Percentiles rank a stretch among this genome's conserved stretches.
phyloP scores from a whole-genome alignment of 2,888 invertebrate species.

The Itoplectis maculator region DNA sequence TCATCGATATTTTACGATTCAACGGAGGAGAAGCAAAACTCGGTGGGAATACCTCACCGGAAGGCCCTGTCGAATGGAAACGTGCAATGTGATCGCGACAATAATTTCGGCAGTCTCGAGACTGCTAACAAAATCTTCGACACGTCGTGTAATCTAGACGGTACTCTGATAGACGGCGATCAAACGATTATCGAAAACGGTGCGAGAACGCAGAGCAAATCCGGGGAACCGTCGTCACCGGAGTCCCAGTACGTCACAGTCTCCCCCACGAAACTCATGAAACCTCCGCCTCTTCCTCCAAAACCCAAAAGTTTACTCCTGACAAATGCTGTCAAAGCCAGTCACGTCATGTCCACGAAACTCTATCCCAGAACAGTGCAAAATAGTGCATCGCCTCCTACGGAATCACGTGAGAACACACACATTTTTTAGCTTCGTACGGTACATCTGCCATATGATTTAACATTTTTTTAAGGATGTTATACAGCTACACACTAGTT shows the following conservation, averaged over 20 bases:
- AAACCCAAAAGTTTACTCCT: constrained; percentile 89
- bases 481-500: too few relatives aligned
- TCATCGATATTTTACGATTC: constrained; percentile 82
- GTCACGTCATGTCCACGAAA: constrained; percentile 77
- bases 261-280: constrained; percentile 77
- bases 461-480: too few relatives aligned
- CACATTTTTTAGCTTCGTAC: constrained; percentile 72
- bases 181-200: constrained; percentile 81
- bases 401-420: constrained; percentile 74
- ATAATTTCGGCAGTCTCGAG: constrained; percentile 64
- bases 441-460: too few relatives aligned
- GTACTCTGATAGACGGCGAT: constrained; percentile 79
- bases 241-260: constrained; percentile 69
- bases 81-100: constrained; percentile 68
- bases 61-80: constrained; percentile 62
- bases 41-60: constrained; percentile 47
- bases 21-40: constrained; percentile 74
- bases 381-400: constrained; percentile 71
- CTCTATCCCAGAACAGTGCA: constrained; percentile 77
- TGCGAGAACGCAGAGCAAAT: constrained; percentile 64
- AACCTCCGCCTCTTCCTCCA: constrained; percentile 91
- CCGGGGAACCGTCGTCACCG: constrained; percentile 63
- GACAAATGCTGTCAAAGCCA: constrained; percentile 84
- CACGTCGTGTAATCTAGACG: constrained; percentile 76
- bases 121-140: constrained; percentile 74